Conservation (phyloP, 2,113 vertebrate genomes). For the Falco punctatus region DNA sequence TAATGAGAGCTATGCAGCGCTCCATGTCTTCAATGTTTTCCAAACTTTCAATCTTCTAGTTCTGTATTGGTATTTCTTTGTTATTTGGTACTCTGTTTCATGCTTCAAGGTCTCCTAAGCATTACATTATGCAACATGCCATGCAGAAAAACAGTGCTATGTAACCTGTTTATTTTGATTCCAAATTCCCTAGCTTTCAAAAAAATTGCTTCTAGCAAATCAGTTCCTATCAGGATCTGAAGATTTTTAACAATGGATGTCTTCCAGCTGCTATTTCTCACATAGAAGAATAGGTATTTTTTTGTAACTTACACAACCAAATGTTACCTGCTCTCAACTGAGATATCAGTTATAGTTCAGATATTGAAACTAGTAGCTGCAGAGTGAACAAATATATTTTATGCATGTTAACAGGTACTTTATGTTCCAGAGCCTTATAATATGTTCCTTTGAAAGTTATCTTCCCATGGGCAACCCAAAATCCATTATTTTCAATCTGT, state of each 20-base stretch:
- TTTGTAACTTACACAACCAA: conserved; percentile 4
- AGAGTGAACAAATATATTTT: conserved; percentile 25
- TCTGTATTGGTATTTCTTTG: background rate
- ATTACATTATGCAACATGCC: background rate
- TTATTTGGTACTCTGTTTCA: background rate
- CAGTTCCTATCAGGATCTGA: background rate
- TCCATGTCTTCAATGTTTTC: background rate
- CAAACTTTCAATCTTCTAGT: background rate
- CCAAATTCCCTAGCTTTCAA: conserved; percentile 14
- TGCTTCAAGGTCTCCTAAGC: background rate
- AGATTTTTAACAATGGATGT: conserved; percentile 9
- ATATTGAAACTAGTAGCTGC: background rate
- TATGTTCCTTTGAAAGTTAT: background rate
- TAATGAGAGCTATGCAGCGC: background rate
- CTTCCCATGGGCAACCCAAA: background rate
- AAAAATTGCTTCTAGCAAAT: conserved; percentile 15
- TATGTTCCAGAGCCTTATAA: background rate
- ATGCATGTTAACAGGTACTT: conserved; percentile 5
- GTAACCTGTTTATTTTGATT: conserved; percentile 21
- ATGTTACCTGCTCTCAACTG: background rate
- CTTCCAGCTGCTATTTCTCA: background rate
- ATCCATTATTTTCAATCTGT: background rate
- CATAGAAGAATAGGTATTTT: background rate
- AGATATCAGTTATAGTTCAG: conserved; percentile 19
- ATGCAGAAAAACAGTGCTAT: background rate